Conservation (phyloP, 2,888 invertebrate species). For the Pandemis corylana region DNA sequence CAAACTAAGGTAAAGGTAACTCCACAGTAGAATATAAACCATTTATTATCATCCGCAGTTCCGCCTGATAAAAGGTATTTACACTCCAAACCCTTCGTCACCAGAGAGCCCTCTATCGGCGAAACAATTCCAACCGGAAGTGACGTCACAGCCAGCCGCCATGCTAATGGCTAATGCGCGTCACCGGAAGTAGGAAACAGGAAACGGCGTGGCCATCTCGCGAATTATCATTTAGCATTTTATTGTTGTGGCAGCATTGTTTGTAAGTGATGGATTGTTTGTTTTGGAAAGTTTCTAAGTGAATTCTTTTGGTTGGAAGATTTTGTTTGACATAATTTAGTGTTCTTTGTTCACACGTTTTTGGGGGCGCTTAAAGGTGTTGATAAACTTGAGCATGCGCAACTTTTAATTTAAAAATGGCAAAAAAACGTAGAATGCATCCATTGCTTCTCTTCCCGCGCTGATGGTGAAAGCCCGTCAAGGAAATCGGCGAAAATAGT, state of each 20-base stretch:
- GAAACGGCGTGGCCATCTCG: slow-evolving; percentile 77
- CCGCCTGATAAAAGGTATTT: slow-evolving; percentile 12
- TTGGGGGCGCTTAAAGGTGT: neutral
- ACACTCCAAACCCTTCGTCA: slow-evolving; percentile 26
- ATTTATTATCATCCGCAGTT: neutral
- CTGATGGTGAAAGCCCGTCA: no score
- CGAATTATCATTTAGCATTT: slow-evolving; percentile 81
- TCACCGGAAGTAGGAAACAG: slow-evolving; percentile 75
- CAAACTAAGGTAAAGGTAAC: neutral
- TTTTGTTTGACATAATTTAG: neutral
- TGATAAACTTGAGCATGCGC: no score
- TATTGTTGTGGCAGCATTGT: slow-evolving; percentile 59
- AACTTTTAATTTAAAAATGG: no score
- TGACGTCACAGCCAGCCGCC: slow-evolving; percentile 74
- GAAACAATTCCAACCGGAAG: slow-evolving; percentile 56
- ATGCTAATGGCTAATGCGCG: slow-evolving; percentile 83
- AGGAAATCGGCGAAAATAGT: no score
- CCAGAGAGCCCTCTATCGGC: slow-evolving; percentile 26
- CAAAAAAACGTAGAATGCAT: no score
- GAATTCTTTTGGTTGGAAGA: slow-evolving; percentile 17
- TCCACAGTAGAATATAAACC: neutral
- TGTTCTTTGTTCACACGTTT: neutral
- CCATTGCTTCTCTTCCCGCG: no score
- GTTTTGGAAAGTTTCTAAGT: slow-evolving; percentile 32
- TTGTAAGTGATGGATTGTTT: slow-evolving; percentile 38